Evolutionary conservation across 2,797 vertebrate genomes (phyloP).

Genomic region (Molossus alvarezi): DNA sequence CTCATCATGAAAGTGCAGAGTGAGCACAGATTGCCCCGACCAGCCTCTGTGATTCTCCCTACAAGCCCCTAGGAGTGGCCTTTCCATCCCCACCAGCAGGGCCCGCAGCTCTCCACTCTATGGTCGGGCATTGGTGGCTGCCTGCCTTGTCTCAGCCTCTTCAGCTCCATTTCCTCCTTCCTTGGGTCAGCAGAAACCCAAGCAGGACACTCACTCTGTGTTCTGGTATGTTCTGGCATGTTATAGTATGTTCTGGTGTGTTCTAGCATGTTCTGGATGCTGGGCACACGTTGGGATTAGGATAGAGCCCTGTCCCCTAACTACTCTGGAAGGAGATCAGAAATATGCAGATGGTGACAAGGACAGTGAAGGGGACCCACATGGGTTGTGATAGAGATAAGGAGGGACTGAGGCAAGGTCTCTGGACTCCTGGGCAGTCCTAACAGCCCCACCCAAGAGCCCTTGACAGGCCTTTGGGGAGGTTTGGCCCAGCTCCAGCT

Average conservation of each 20-base stretch:
- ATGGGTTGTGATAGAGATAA: not conserved
- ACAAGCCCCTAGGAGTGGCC: not conserved
- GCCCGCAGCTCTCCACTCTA: not conserved
- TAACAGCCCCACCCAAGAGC: not conserved
- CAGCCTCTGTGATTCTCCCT: not conserved
- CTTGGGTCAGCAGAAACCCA: not conserved
- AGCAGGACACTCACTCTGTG: not conserved
- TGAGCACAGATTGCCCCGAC: not conserved
- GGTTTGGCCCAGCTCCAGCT: not conserved
- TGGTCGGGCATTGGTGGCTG: accelerated
- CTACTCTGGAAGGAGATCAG: not conserved
- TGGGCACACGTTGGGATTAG: not conserved
- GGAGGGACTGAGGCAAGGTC: not conserved
- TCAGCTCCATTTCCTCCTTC: not conserved
- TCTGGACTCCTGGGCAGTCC: not conserved
- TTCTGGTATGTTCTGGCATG: not conserved
- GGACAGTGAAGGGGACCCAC: not conserved
- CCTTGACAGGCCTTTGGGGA: not conserved
- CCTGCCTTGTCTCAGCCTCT: not conserved
- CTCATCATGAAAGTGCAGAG: not conserved
- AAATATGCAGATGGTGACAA: not conserved
- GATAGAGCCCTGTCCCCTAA: not conserved
- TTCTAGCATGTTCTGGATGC: not conserved
- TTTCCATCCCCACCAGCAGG: not conserved
- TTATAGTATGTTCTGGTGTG: not conserved